Evolutionary conservation across 2,888 invertebrate species (phyloP).

Genomic region (Microplitis manilae): DNA sequence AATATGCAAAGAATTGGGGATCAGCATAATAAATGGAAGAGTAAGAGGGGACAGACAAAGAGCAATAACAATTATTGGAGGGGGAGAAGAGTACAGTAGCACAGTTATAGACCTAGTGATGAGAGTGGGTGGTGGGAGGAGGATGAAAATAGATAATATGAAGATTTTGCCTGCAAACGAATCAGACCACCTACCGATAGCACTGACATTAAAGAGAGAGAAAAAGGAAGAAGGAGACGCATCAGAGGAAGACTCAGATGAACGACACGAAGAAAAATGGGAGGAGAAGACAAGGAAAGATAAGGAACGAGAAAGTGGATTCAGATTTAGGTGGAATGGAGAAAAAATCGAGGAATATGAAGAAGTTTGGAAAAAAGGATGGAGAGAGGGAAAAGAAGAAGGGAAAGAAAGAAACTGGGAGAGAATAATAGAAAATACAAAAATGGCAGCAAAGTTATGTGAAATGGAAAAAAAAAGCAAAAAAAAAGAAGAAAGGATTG

Average conservation of each 20-base stretch:
- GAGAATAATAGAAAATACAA: no score
- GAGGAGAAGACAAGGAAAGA: not conserved
- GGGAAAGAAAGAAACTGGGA: no score
- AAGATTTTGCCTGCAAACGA: not conserved
- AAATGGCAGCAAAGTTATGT: no score
- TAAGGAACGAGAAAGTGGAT: no score
- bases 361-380: no score
- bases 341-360: no score
- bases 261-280: not conserved
- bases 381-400: no score
- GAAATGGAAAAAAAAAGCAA: no score
- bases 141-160: not conserved
- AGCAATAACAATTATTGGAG: not conserved
- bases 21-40: not conserved
- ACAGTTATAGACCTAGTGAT: slow-evolving; percentile 17
- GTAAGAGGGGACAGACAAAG: slow-evolving; percentile 1
- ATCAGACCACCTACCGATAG: slow-evolving; percentile 17
- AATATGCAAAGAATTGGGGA: not conserved
- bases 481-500: no score
- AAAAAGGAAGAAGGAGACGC: not conserved
- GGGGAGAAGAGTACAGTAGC: not conserved
- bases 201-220: not conserved
- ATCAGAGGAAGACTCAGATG: not conserved
- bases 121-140: not conserved
- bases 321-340: no score